A percentile compares a stretch with the other conserved stretches of the same genome.
phyloP scores from a whole-genome alignment of 2,797 vertebrate genomes.

The Galaxias olidus region DNA sequence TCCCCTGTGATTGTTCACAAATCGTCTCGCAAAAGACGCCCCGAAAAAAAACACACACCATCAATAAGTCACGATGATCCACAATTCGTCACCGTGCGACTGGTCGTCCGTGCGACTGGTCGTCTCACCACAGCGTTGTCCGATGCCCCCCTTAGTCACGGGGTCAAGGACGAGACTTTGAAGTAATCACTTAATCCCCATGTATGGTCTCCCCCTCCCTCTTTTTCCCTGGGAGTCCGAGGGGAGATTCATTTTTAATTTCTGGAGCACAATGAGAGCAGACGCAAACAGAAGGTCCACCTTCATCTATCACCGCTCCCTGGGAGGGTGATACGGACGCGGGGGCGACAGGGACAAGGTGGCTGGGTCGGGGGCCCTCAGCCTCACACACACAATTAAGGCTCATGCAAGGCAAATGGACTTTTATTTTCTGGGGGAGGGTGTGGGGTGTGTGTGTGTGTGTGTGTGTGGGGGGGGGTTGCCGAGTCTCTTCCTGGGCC shows the following conservation, averaged over 20 bases:
- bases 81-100: slow-evolving; percentile 20
- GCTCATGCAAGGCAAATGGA: slow-evolving; percentile 97
- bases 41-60: not conserved
- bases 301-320: slow-evolving; percentile 89
- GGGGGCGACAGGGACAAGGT: slow-evolving; percentile 87
- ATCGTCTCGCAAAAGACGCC: not conserved
- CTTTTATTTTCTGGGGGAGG: slow-evolving; percentile 74
- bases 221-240: slow-evolving; percentile 58
- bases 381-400: slow-evolving; percentile 86
- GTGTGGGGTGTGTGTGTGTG: slow-evolving; percentile 7
- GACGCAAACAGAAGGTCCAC: slow-evolving; percentile 86
- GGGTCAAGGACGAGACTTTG: slow-evolving; percentile 69
- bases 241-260: slow-evolving; percentile 87
- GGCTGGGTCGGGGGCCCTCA: slow-evolving; percentile 69
- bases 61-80: slow-evolving; percentile 7
- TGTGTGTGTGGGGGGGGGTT: slow-evolving; percentile 11
- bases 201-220: slow-evolving; percentile 50
- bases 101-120: slow-evolving; percentile 37
- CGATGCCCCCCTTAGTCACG: slow-evolving; percentile 8
- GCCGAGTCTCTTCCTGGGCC: slow-evolving; percentile 53
- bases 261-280: slow-evolving; percentile 74
- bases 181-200: slow-evolving; percentile 71
- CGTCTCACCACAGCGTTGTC: too few species aligned
- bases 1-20: not conserved
- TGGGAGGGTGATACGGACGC: slow-evolving; percentile 60